Conservation (phyloP, 2,888 invertebrate genomes). For the Xanthorhoe spadicearia region DNA sequence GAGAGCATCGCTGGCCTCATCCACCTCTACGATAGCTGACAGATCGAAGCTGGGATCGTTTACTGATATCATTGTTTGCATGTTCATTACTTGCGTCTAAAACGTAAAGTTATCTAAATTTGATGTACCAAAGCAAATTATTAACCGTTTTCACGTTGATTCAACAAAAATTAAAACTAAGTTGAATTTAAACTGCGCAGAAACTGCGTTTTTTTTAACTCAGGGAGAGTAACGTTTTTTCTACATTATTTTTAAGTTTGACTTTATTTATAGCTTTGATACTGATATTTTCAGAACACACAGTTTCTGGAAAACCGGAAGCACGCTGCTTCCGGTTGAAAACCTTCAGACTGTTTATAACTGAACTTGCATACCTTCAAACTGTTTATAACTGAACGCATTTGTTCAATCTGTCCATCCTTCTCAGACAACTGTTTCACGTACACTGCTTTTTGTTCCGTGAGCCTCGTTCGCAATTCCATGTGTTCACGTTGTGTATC, state of each 20-base stretch:
- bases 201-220: too few relatives aligned
- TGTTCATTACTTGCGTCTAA: slow-evolving; percentile 77
- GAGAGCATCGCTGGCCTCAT: slow-evolving; percentile 68
- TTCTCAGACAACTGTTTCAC: slow-evolving; percentile 74
- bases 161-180: too few relatives aligned
- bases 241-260: too few relatives aligned
- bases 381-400: slow-evolving; percentile 70
- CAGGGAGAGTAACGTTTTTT: too few relatives aligned
- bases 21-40: slow-evolving; percentile 79
- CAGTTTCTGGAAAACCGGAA: too few relatives aligned
- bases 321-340: too few relatives aligned
- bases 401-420: slow-evolving; percentile 75
- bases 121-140: too few relatives aligned
- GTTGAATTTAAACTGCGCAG: too few relatives aligned
- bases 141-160: too few relatives aligned
- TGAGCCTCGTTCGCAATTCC: slow-evolving; percentile 78
- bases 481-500: slow-evolving; percentile 81
- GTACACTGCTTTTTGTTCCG: slow-evolving; percentile 72
- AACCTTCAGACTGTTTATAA: slow-evolving; percentile 72
- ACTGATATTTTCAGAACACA: too few relatives aligned
- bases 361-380: slow-evolving; percentile 69
- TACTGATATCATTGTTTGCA: slow-evolving; percentile 77
- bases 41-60: slow-evolving; percentile 80
- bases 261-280: too few relatives aligned
- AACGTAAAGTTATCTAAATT: slow-evolving; percentile 21